A percentile compares a stretch with the other conserved stretches of the same genome.
phyloP scores from a whole-genome alignment of 2,888 invertebrate genomes.

The Biston betularia region DNA sequence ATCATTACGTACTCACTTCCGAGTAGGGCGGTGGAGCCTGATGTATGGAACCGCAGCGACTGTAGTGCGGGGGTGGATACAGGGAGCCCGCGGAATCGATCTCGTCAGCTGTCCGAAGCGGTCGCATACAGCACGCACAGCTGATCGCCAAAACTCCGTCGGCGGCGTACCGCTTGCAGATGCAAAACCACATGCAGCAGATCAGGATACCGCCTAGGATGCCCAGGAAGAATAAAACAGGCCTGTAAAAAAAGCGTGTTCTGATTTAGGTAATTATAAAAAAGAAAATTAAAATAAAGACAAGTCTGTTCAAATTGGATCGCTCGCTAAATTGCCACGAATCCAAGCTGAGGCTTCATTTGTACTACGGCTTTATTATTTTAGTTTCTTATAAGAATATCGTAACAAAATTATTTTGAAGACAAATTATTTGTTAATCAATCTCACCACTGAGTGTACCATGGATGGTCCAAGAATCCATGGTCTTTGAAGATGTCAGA shows the following conservation, averaged over 20 bases:
- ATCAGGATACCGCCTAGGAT: slow-evolving; percentile 89
- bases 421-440: too few species aligned
- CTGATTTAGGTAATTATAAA: too few species aligned
- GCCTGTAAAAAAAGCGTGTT: slow-evolving; percentile 68
- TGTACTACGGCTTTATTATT: too few species aligned
- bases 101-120: slow-evolving; percentile 87
- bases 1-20: slow-evolving; percentile 85
- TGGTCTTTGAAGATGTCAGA: slow-evolving; percentile 59
- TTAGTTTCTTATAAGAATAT: too few species aligned
- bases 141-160: slow-evolving; percentile 38
- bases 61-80: slow-evolving; percentile 94
- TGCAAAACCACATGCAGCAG: slow-evolving; percentile 87
- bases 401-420: neutral
- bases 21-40: slow-evolving; percentile 94
- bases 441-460: slow-evolving; percentile 76
- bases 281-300: too few species aligned
- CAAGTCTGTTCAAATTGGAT: too few species aligned
- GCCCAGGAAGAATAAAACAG: slow-evolving; percentile 89
- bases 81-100: slow-evolving; percentile 93
- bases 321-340: too few species aligned
- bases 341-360: too few species aligned
- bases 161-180: slow-evolving; percentile 60
- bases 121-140: slow-evolving; percentile 76
- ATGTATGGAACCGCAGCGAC: slow-evolving; percentile 93
- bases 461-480: slow-evolving; percentile 53